Percentiles rank a stretch among this genome's conserved stretches.
These are phyloP conservation scores for Manduca sexta DNA, from an alignment of 1,140 invertebrate genomes.

Conservation along the genomic window DNA sequence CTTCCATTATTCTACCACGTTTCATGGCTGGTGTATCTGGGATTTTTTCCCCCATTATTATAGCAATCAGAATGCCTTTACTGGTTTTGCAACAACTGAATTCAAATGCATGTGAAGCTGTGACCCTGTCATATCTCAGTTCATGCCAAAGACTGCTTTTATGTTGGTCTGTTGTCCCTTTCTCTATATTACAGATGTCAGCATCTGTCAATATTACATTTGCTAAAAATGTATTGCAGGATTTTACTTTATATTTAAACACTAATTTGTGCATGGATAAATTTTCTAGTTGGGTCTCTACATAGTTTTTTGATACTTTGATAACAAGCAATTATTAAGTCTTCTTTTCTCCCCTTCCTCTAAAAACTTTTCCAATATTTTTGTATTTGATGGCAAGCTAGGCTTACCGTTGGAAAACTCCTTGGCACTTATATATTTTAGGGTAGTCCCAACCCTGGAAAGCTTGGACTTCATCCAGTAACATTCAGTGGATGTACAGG, in stretches of 20 bases:
- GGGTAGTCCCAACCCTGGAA: conserved; percentile 23
- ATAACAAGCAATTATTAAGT: conserved; percentile 18
- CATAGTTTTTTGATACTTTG: conserved; percentile 16
- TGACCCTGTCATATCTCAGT: conserved; percentile 2
- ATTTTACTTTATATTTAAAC: conserved; percentile 13
- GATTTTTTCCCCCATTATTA: conserved; percentile 29
- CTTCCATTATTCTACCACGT: conserved; percentile 24
- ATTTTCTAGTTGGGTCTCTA: not conserved
- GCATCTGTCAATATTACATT: conserved; percentile 4
- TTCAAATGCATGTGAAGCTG: conserved; percentile 7
- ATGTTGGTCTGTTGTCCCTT: conserved; percentile 5
- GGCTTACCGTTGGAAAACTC: conserved; percentile 17
- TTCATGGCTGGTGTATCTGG: conserved; percentile 26
- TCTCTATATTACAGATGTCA: conserved; percentile 2
- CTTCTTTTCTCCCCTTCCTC: conserved; percentile 1
- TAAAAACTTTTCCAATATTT: conserved; percentile 16
- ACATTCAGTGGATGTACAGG: conserved; percentile 44
- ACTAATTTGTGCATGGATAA: conserved; percentile 16
- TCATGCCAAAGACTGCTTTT: conserved; percentile 3
- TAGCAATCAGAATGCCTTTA: not conserved
- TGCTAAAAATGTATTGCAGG: conserved; percentile 10
- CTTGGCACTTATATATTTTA: conserved; percentile 27
- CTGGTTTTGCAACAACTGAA: conserved; percentile 5
- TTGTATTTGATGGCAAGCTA: conserved; percentile 19
- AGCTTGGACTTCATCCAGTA: conserved; percentile 41